A percentile compares a stretch with the other conserved stretches of the same genome.
Conservation (phyloP, 2,113 vertebrate genomes). For the Prionailurus viverrinus region DNA sequence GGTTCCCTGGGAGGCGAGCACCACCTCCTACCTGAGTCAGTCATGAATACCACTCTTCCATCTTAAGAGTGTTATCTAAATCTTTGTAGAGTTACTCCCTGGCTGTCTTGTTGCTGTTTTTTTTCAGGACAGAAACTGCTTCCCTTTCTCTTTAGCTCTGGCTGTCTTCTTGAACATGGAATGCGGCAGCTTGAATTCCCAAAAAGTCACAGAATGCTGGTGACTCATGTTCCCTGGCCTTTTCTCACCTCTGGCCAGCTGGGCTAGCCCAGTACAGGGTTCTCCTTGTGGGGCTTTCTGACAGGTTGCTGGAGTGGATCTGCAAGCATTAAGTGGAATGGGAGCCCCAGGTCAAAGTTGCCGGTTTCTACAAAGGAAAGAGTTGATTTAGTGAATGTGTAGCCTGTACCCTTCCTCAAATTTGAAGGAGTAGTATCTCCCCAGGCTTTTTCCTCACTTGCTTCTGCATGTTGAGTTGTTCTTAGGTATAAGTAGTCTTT, state of each 20-base stretch:
- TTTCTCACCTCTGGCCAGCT: slow-evolving; percentile 36
- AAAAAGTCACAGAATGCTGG: slow-evolving; percentile 11
- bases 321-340: not conserved
- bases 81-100: not conserved
- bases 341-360: not conserved
- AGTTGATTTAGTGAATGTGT: not conserved
- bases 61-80: not conserved
- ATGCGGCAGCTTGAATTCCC: not conserved
- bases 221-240: not conserved
- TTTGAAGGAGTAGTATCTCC: not conserved
- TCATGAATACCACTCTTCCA: not conserved
- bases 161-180: not conserved
- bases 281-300: not conserved
- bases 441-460: not conserved
- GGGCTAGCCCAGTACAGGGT: not conserved
- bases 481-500: not conserved
- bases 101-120: not conserved
- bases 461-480: not conserved
- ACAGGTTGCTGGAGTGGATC: not conserved
- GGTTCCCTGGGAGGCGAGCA: not conserved
- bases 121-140: not conserved
- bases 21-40: not conserved
- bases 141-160: not conserved
- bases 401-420: not conserved
- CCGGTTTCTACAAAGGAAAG: not conserved